These are phyloP conservation scores for Cercopithecus neglectus DNA, from an alignment of 2,797 vertebrate species.

Conservation along the genomic window DNA sequence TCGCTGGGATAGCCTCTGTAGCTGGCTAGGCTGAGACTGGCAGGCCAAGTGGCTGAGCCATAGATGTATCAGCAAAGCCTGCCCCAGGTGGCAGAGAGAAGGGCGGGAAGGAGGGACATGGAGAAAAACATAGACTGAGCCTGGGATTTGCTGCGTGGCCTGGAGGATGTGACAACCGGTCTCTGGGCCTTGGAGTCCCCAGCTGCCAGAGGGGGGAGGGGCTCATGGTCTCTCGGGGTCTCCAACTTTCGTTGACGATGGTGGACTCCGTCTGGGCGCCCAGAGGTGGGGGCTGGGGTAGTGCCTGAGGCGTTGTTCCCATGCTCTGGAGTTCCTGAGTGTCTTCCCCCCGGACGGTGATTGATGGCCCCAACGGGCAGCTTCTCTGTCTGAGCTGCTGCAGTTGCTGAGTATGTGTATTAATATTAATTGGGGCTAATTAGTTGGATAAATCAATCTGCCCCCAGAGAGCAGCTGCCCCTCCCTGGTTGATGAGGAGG, in stretches of 20 bases:
- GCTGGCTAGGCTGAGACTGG: neutral
- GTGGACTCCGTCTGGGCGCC: neutral
- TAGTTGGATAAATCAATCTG: constrained; percentile 80
- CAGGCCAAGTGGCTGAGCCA: neutral
- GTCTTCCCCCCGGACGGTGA: constrained; percentile 68
- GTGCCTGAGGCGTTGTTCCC: constrained; percentile 2
- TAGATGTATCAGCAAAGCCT: neutral
- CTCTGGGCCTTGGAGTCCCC: constrained; percentile 8
- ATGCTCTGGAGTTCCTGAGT: constrained; percentile 31
- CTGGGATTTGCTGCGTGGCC: neutral
- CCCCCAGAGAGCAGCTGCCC: constrained; percentile 84
- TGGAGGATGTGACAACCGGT: neutral
- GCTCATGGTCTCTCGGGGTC: neutral
- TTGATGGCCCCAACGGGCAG: constrained; percentile 65
- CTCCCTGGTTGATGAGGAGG: constrained; percentile 77
- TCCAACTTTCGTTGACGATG: neutral
- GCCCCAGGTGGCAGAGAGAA: neutral
- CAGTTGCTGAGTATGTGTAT: constrained; percentile 72
- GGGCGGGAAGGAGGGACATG: neutral
- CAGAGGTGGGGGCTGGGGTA: neutral
- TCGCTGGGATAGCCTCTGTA: neutral
- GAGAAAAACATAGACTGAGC: neutral
- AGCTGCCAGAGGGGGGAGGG: neutral
- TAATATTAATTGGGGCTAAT: constrained; percentile 82
- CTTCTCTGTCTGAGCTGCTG: constrained; percentile 61